Conservation (phyloP, 1,140 invertebrate species). For the Lasioglossum baleicum region DNA sequence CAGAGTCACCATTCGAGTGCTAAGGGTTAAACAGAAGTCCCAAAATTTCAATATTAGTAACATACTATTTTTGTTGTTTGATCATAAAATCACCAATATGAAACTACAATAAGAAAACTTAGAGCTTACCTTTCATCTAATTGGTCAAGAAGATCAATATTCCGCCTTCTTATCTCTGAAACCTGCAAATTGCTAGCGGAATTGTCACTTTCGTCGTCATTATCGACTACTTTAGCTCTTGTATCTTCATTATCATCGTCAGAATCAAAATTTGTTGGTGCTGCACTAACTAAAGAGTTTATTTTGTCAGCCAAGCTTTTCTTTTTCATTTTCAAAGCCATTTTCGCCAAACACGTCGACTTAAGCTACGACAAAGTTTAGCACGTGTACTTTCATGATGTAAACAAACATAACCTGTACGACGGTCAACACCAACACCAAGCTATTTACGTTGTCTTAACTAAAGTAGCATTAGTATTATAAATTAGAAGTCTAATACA, state of each 20-base stretch:
- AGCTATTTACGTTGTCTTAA: no score
- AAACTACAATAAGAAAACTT: constrained; percentile 19
- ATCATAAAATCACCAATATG: neutral
- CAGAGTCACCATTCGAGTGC: no score
- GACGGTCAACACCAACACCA: no score
- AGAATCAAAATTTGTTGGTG: constrained; percentile 78
- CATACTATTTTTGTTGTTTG: no score
- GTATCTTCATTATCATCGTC: constrained; percentile 81
- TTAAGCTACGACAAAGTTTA: neutral
- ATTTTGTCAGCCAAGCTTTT: constrained; percentile 82
- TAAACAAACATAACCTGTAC: constrained; percentile 41
- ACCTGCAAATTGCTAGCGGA: constrained; percentile 66
- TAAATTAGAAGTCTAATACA: no score
- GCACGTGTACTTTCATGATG: constrained; percentile 9
- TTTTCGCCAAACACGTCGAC: constrained; percentile 30
- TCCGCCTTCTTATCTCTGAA: constrained; percentile 84
- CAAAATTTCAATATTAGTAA: no score
- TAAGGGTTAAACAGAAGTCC: no score
- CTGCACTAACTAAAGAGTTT: constrained; percentile 80
- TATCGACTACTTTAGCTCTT: constrained; percentile 70
- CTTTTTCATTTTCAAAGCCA: constrained; percentile 66
- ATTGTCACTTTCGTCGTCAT: constrained; percentile 61
- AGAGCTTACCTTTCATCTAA: constrained; percentile 80
- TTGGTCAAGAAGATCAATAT: constrained; percentile 84
- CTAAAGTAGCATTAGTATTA: no score